These are phyloP conservation scores for Valencia hispanica DNA, from an alignment of 2,797 vertebrate species.

Conservation along the genomic window DNA sequence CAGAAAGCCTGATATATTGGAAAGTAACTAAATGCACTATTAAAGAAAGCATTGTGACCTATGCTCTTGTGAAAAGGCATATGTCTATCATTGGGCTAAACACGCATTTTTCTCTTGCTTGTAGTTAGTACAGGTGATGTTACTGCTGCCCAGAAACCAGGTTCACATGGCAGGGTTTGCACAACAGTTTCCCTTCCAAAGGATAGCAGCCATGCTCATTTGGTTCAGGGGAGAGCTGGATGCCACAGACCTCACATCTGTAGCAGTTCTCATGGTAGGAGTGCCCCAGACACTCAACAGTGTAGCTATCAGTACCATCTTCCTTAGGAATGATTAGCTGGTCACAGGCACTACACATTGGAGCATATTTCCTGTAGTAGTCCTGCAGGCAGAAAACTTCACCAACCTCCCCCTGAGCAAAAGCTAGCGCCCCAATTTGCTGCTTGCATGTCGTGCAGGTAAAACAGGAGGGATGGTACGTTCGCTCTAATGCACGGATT, in stretches of 20 bases:
- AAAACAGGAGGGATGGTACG: conserved; percentile 91
- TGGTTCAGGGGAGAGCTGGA: conserved; percentile 88
- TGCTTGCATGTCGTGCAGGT: conserved; percentile 85
- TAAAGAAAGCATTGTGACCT: conserved; percentile 20
- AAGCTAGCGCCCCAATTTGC: conserved; percentile 87
- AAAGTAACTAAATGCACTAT: conserved; percentile 33
- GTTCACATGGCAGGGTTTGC: conserved; percentile 88
- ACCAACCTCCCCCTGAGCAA: conserved; percentile 85
- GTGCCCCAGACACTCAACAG: conserved; percentile 89
- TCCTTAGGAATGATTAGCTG: conserved; percentile 85
- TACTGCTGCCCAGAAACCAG: conserved; percentile 70
- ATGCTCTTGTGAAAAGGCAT: conserved; percentile 15
- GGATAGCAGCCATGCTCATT: conserved; percentile 90
- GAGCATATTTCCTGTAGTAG: conserved; percentile 95
- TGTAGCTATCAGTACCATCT: conserved; percentile 88
- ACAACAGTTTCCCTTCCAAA: conserved; percentile 86
- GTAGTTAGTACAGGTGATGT: conserved; percentile 15
- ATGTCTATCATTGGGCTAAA: not conserved
- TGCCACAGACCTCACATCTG: conserved; percentile 90
- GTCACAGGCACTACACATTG: conserved; percentile 85
- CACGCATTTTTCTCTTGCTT: conserved; percentile 23
- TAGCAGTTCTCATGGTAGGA: conserved; percentile 93
- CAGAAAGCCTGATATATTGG: conserved; percentile 54
- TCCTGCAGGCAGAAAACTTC: conserved; percentile 91
- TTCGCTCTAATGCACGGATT: conserved; percentile 87